These are phyloP conservation scores for Alethe diademata DNA, from an alignment of 2,113 vertebrate species.

Conservation along the genomic window DNA sequence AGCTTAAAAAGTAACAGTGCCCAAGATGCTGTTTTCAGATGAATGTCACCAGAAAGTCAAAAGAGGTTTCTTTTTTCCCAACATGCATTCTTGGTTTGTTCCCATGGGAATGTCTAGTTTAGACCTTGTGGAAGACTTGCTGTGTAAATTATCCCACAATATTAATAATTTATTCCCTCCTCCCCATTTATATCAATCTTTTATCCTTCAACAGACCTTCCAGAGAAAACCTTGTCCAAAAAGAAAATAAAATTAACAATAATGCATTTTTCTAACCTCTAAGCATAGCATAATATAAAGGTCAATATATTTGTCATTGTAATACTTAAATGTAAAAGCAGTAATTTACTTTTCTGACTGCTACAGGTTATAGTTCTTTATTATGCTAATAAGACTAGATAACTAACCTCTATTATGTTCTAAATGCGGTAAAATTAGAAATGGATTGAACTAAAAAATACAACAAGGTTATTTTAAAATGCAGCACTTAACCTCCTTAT, in stretches of 20 bases:
- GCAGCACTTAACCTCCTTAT: slow-evolving; percentile 21
- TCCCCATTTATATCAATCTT: neutral
- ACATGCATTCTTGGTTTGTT: neutral
- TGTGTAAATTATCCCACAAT: neutral
- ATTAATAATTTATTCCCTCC: neutral
- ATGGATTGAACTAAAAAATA: slow-evolving; percentile 55
- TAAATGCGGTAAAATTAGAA: slow-evolving; percentile 70
- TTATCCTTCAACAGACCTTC: slow-evolving; percentile 3
- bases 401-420: slow-evolving; percentile 62
- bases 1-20: neutral
- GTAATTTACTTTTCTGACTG: slow-evolving; percentile 63
- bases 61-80: neutral
- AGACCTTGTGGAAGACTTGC: neutral
- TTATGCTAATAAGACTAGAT: slow-evolving; percentile 72
- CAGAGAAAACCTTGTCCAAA: neutral
- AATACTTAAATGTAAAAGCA: slow-evolving; percentile 67
- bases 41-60: neutral
- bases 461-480: slow-evolving; percentile 52
- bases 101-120: neutral
- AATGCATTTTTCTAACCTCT: slow-evolving; percentile 1
- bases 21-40: neutral
- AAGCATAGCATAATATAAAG: slow-evolving; percentile 40
- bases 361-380: slow-evolving; percentile 63
- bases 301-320: slow-evolving; percentile 64
- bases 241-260: neutral